Percentiles rank a stretch among this genome's conserved stretches.
phyloP scores from a whole-genome alignment of 2,113 vertebrate species.

The Nothobranchius furzeri region DNA sequence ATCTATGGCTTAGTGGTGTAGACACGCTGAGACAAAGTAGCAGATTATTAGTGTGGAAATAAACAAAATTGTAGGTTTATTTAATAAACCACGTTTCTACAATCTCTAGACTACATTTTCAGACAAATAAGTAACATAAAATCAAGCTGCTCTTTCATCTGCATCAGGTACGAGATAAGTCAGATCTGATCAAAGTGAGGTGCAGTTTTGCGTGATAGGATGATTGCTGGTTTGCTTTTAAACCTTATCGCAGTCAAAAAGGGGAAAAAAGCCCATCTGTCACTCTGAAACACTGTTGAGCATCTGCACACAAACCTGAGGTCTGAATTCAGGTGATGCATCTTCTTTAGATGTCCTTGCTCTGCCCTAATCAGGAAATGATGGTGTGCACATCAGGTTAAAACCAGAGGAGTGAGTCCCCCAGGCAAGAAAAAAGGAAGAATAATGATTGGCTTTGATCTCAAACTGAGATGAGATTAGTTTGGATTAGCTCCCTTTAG shows the following conservation, averaged over 20 bases:
- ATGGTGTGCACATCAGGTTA: conserved; percentile 19
- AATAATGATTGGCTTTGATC: conserved; percentile 62
- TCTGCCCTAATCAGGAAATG: conserved; percentile 18
- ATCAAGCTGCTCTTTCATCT: too few species aligned
- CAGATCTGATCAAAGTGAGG: background rate
- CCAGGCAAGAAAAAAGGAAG: conserved; percentile 41
- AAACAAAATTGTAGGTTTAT: too few species aligned
- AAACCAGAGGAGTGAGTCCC: conserved; percentile 8
- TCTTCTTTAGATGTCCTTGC: conserved; percentile 27
- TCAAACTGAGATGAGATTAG: conserved; percentile 65
- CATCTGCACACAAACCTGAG: conserved; percentile 10
- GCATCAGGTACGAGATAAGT: too few species aligned
- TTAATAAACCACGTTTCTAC: too few species aligned
- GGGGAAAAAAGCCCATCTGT: background rate
- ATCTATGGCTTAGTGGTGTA: conserved; percentile 25
- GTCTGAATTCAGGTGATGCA: conserved; percentile 31
- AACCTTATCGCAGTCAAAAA: too few species aligned
- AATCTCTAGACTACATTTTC: too few species aligned
- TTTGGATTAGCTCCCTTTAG: conserved; percentile 54
- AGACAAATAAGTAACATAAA: too few species aligned
- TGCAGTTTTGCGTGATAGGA: conserved; percentile 20
- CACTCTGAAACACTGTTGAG: conserved; percentile 10
- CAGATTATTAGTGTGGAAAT: conserved; percentile 38
- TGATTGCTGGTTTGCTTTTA: background rate
- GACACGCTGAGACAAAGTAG: conserved; percentile 47